phyloP scores from a whole-genome alignment of 1,140 invertebrate species.

The Drosophila insularis region DNA sequence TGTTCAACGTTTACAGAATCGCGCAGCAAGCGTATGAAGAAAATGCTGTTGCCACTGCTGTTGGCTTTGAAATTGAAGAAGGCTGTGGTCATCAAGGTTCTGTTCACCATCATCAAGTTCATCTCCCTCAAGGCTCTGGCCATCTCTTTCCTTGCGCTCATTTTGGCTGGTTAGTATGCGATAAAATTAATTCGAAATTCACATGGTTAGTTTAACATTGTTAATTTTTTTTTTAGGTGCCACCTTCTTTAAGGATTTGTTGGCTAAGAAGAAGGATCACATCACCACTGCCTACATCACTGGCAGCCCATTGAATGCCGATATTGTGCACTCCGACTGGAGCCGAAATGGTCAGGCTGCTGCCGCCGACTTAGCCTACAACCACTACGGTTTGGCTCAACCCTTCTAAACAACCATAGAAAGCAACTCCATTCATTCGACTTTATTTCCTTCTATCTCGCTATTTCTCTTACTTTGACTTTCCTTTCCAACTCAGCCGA shows the following conservation, averaged over 20 bases:
- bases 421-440: constrained; percentile 24
- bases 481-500: neutral
- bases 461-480: constrained; percentile 8
- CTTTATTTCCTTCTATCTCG: neutral
- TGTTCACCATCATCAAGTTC: constrained; percentile 85
- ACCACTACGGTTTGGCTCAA: constrained; percentile 80
- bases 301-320: constrained; percentile 80
- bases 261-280: constrained; percentile 82
- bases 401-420: constrained; percentile 62
- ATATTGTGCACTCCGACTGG: constrained; percentile 82
- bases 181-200: constrained; percentile 43
- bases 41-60: constrained; percentile 85
- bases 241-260: constrained; percentile 81
- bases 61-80: constrained; percentile 86
- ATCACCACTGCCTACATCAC: constrained; percentile 82
- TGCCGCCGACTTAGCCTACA: constrained; percentile 79
- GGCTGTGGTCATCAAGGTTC: constrained; percentile 85
- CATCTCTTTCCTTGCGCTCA: constrained; percentile 85
- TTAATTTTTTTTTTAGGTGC: constrained; percentile 48
- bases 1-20: constrained; percentile 82
- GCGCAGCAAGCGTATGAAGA: constrained; percentile 85
- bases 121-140: constrained; percentile 87
- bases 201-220: neutral
- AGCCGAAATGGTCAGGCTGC: constrained; percentile 80
- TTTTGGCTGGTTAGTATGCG: constrained; percentile 83